These are phyloP conservation scores for Chondrosia reniformis DNA, from an alignment of 37 sponge, comb jelly and placozoan species.

Conservation along the genomic window DNA sequence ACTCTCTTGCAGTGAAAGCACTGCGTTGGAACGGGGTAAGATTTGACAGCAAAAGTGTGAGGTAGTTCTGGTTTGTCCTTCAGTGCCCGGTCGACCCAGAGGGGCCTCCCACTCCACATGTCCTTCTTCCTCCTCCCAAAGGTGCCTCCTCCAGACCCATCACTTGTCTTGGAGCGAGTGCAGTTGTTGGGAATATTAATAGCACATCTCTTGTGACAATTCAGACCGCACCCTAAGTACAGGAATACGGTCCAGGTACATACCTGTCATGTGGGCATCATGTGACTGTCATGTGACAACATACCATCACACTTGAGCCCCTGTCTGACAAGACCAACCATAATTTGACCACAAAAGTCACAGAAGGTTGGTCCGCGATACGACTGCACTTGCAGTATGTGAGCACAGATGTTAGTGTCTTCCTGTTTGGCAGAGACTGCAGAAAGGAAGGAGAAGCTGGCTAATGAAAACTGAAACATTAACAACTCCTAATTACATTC, in stretches of 20 bases:
- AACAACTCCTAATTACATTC: too few relatives aligned
- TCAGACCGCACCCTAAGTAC: conserved; percentile 73
- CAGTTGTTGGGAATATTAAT: conserved; percentile 84
- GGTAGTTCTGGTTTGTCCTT: conserved; percentile 66
- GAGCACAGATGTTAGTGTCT: conserved; percentile 69
- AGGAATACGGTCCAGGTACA: neutral
- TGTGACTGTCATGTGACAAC: neutral
- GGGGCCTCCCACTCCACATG: conserved; percentile 73
- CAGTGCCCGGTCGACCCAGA: conserved; percentile 75
- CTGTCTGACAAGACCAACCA: conserved; percentile 81
- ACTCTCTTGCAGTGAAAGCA: conserved; percentile 87
- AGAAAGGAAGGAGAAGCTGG: too few relatives aligned
- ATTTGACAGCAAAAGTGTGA: conserved; percentile 83
- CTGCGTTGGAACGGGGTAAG: conserved; percentile 71
- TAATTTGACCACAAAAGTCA: conserved; percentile 83
- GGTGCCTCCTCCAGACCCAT: conserved; percentile 4
- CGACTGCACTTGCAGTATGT: conserved; percentile 75
- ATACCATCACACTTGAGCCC: conserved; percentile 92
- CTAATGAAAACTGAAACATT: too few relatives aligned
- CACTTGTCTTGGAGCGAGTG: conserved; percentile 37
- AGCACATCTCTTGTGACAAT: conserved; percentile 91
- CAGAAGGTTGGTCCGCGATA: conserved; percentile 81
- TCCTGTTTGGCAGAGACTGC: conserved; percentile 40
- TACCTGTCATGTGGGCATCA: neutral
- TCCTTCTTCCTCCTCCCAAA: conserved; percentile 14